Percentiles rank a stretch among this genome's conserved stretches.
These are phyloP conservation scores for Malacoctenus gilli DNA, from an alignment of 2,797 vertebrate genomes.

Conservation along the genomic window DNA sequence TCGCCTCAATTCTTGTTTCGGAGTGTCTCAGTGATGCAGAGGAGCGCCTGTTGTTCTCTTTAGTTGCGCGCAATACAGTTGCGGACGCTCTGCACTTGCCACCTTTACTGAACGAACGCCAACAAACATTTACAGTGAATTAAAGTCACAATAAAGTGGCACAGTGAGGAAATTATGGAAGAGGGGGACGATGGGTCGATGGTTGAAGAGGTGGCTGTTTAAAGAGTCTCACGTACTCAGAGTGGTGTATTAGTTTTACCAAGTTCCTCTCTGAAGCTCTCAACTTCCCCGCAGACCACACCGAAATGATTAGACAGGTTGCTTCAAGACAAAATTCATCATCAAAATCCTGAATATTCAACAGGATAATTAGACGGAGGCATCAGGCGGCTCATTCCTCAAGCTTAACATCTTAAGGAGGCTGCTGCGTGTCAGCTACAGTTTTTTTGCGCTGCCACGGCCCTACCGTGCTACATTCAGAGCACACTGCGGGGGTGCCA, in stretches of 20 bases:
- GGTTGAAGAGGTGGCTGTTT: no score
- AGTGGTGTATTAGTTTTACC: not conserved
- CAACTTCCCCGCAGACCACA: not conserved
- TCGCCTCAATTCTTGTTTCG: no score
- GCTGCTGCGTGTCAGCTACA: slow-evolving; percentile 2
- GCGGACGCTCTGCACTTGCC: no score
- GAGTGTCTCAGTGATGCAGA: no score
- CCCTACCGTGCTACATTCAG: slow-evolving; percentile 1
- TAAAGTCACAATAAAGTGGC: no score
- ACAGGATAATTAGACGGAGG: slow-evolving; percentile 2
- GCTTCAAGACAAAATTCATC: not conserved
- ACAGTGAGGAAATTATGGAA: no score
- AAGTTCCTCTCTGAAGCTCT: not conserved
- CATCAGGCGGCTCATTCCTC: slow-evolving; percentile 4
- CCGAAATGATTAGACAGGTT: not conserved
- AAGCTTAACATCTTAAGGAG: slow-evolving; percentile 17
- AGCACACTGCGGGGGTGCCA: not conserved
- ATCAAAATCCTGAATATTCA: slow-evolving; percentile 4
- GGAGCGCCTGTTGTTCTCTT: no score
- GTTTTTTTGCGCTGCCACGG: slow-evolving; percentile 17
- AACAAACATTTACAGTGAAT: no score
- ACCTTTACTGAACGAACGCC: no score
- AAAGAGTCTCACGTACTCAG: no score
- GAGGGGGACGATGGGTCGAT: no score
- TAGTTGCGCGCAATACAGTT: no score